phyloP scores from a whole-genome alignment of 2,113 vertebrate species.

The Irena cyanogastra region DNA sequence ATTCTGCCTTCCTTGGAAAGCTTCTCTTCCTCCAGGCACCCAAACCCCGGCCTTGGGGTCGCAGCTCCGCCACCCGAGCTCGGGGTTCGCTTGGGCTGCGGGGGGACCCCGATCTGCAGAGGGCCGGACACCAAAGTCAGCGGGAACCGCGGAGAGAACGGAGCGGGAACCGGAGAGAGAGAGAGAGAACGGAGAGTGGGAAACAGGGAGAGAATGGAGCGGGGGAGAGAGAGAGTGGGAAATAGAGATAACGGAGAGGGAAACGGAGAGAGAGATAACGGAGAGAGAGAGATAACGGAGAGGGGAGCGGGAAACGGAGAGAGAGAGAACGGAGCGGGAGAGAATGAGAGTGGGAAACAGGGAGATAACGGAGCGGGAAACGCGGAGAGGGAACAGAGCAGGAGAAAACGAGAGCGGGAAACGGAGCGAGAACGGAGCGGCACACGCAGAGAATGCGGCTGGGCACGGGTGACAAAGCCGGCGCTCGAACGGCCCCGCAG shows the following conservation, averaged over 20 bases:
- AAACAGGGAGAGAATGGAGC: too few relatives aligned
- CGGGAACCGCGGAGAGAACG: too few relatives aligned
- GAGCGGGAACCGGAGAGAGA: too few relatives aligned
- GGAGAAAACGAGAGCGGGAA: not conserved
- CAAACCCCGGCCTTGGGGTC: rapidly evolving
- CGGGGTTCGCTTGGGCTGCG: rapidly evolving
- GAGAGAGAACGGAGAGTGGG: not conserved
- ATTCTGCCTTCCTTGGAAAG: not conserved
- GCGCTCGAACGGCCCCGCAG: not conserved
- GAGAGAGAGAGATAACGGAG: too few relatives aligned
- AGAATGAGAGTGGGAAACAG: not conserved
- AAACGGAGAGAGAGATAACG: too few relatives aligned
- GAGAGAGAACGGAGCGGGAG: too few relatives aligned
- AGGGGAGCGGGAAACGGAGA: too few relatives aligned
- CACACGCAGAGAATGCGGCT: not conserved
- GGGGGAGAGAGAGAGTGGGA: too few relatives aligned
- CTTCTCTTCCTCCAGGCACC: not conserved
- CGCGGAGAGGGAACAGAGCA: too few relatives aligned
- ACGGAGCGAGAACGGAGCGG: not conserved
- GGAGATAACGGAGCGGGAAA: not conserved
- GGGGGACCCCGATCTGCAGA: not conserved
- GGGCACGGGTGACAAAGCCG: not conserved
- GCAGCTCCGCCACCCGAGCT: not conserved
- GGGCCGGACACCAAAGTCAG: rapidly evolving
- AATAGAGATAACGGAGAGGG: too few relatives aligned